phyloP scores from a whole-genome alignment of 2,113 vertebrate species.

The Pteronura brasiliensis region DNA sequence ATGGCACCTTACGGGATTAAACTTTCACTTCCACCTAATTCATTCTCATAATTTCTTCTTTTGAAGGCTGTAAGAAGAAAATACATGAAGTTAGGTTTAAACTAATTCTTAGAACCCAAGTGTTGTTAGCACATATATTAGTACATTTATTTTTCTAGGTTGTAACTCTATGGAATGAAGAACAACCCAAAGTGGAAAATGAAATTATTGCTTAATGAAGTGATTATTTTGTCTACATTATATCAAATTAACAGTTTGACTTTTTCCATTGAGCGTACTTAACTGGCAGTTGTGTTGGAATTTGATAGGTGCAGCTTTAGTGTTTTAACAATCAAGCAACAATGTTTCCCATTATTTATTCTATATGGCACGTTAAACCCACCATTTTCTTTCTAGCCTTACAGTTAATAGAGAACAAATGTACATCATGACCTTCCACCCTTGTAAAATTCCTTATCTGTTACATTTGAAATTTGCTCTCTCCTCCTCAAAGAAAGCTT shows the following conservation, averaged over 20 bases:
- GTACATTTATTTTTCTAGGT: background rate
- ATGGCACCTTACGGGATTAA: background rate
- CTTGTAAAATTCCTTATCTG: background rate
- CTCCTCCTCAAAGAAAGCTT: background rate
- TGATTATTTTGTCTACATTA: background rate
- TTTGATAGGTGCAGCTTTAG: background rate
- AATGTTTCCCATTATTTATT: background rate
- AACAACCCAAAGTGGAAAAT: background rate
- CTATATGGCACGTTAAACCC: background rate
- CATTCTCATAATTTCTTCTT: background rate
- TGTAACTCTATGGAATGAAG: background rate
- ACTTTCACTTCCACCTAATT: background rate
- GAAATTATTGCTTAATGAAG: background rate
- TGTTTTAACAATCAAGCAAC: background rate
- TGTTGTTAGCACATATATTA: background rate
- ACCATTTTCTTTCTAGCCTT: background rate
- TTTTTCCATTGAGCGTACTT: background rate
- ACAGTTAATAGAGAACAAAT: background rate
- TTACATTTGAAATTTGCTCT: background rate
- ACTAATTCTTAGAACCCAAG: constrained; percentile 17
- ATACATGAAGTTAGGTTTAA: constrained; percentile 5
- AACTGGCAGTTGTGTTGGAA: background rate
- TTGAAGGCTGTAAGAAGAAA: background rate
- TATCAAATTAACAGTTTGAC: background rate
- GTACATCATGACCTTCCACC: background rate